These are phyloP conservation scores for Apistogramma diplotaenia DNA, from an alignment of 2,113 vertebrate species.

Conservation along the genomic window DNA sequence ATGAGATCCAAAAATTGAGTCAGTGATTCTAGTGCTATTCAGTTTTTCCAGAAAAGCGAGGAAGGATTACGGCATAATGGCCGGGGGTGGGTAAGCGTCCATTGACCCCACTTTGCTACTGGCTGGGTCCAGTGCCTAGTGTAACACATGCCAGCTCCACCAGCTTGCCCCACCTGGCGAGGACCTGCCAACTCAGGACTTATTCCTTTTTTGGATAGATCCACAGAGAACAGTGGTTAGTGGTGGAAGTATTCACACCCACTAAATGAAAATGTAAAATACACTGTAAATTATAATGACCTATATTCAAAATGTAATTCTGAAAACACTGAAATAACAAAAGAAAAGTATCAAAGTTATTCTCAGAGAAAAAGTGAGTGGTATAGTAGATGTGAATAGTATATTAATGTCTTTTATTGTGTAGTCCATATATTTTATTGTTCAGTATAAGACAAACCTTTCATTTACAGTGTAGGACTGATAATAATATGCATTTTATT, in stretches of 20 bases:
- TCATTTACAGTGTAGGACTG: not conserved
- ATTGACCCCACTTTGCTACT: slow-evolving; percentile 60
- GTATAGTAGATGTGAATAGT: not conserved
- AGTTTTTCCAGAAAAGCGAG: slow-evolving; percentile 89
- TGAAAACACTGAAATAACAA: not conserved
- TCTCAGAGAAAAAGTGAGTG: not conserved
- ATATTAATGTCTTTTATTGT: not conserved
- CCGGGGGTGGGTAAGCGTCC: slow-evolving; percentile 66
- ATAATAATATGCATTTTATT: not conserved
- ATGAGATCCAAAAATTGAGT: slow-evolving; percentile 96
- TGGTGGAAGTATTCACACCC: not conserved
- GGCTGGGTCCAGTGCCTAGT: slow-evolving; percentile 68
- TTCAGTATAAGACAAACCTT: not conserved
- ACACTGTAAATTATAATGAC: not conserved
- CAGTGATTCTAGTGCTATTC: slow-evolving; percentile 91
- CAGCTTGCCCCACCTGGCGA: slow-evolving; percentile 38
- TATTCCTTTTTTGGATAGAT: slow-evolving; percentile 41
- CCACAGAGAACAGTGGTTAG: not conserved
- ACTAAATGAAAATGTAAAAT: not conserved
- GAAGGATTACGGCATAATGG: slow-evolving; percentile 90
- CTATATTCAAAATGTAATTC: not conserved
- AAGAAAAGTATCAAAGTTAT: not conserved
- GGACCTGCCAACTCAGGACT: slow-evolving; percentile 42
- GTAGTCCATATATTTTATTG: not conserved
- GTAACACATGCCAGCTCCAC: slow-evolving; percentile 38